Evolutionary conservation across 1,140 invertebrate genomes (phyloP), one percentile per base, ranked within the genome.

Genomic region (Planococcus citri): DNA sequence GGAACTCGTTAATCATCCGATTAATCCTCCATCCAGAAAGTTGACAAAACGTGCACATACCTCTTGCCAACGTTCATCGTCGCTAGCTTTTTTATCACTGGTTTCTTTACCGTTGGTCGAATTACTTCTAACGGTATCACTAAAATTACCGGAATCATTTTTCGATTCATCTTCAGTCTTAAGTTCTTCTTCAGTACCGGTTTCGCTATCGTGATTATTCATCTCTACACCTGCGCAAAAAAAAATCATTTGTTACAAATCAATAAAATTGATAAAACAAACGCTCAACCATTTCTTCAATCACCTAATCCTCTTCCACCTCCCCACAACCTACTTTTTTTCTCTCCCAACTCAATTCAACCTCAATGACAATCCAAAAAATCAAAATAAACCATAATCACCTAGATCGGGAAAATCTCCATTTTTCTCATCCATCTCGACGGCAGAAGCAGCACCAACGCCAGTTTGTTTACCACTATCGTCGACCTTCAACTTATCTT

Each of bases 91-190:
- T 17, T 64, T 27, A 64, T 24, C 60, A 10, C 20, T 25, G 25
- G 24, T 14, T 10, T 64, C 22, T 4, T 4, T 64, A 25, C 60
- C 60, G 22, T 64, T 64, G 22, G 25, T 20, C 21, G 60, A 3
- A 21, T 27, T 27, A 25, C 60, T 64, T 64, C 22, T 24, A 64
- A 64, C 20, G 25, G 2, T 22, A 64, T 64, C 60, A 17, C 25
- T 64, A 25, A 27, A 64, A 27, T 64, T 64, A 64, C 25, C 60
- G 20, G 60, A 64, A 64, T 64, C 60, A 14, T 64, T 64, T 64
- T 64, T 64, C 10, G 60, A 64, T 64, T 64, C 60, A 4, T 24
- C 25, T 64, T 64, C 60, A 64, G 60, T 64, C 60, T 25, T 64
- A 2, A 24, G 10, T 20, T 64, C 60, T 64, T 64, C 60, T 64